Evolutionary conservation across 2,113 vertebrate genomes (phyloP), one percentile per base, ranked within the genome.

Genomic region (Syngnathus floridae): DNA sequence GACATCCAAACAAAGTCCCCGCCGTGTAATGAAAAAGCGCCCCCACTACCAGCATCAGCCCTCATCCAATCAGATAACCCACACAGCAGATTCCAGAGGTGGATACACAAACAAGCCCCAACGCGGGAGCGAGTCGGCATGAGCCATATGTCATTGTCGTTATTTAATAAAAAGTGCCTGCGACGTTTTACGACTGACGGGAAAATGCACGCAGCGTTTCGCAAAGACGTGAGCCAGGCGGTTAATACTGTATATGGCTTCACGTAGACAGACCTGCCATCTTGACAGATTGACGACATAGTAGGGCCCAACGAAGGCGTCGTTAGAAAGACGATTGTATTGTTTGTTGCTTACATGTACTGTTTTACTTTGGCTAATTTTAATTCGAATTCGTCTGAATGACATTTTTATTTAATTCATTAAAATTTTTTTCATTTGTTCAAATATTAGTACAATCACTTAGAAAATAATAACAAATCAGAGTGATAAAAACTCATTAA

Each of bases 91-190:
- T 48, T 67, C 66, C 54, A 56, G 65, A 69, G 73, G 57, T 66
- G 60, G 64, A 69, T 68, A 66, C 59, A 49, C 26, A n/a, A 21
- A 51, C 48, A 51, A 70, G 49, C 58, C 56, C 68, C 62, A 78
- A 74, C 55, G 72, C 66, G 77, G 26, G 26, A 84, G 88, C 74
- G 67, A 66, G 72, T 43, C 9, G 19, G 8, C 19, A 9, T 21
- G 19, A n/a, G 48, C 35, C 4, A 75, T 77, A 72, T 70, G 65
- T 81, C 73, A 79, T 19, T 59, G 65, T 12, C 26, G 38, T 77
- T 76, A 76, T 82, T 84, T 71, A 82, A 84, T 86, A 76, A 83
- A 31, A 73, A 57, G 41, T 70, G 69, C 57, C 69, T 67, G 19
- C 57, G 56, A 56, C 72, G 9, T 51, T 51, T 51, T 51, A 51